Percentiles rank a stretch among this genome's conserved stretches.
These are phyloP conservation scores for Lycocerus yunnanus DNA, from an alignment of 2,888 invertebrate genomes.

Conservation along the genomic window DNA sequence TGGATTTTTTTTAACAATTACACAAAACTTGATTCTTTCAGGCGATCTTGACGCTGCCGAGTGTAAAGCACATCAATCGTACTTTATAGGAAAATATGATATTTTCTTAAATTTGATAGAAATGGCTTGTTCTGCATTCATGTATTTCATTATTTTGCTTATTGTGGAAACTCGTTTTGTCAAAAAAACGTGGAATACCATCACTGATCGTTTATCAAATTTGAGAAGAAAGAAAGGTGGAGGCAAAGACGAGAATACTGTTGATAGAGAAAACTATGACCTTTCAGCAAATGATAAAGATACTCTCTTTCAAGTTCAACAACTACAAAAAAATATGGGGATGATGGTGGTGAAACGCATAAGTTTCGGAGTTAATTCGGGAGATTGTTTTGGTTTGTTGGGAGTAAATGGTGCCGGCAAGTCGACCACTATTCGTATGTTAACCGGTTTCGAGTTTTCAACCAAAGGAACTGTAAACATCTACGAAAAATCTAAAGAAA, in stretches of 20 bases:
- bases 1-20: not conserved
- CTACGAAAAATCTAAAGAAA: not conserved
- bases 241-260: not conserved
- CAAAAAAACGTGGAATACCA: not conserved
- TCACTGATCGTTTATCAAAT: not conserved
- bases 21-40: slow-evolving; percentile 2
- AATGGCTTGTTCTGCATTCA: slow-evolving; percentile 12
- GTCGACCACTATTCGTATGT: slow-evolving; percentile 82
- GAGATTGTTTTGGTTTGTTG: slow-evolving; percentile 82
- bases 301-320: slow-evolving; percentile 62
- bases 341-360: slow-evolving; percentile 57
- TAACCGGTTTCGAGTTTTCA: slow-evolving; percentile 65
- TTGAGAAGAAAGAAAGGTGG: not conserved
- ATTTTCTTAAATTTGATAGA: slow-evolving; percentile 3
- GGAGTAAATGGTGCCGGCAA: slow-evolving; percentile 91
- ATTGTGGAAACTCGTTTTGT: slow-evolving; percentile 15
- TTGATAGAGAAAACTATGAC: not conserved
- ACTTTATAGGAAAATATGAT: slow-evolving; percentile 5
- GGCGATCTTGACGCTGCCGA: not conserved
- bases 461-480: slow-evolving; percentile 26
- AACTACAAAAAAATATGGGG: slow-evolving; percentile 66
- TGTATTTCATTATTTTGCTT: slow-evolving; percentile 17
- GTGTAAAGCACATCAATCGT: slow-evolving; percentile 19
- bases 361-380: slow-evolving; percentile 68
- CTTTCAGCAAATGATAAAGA: not conserved